phyloP scores from a whole-genome alignment of 2,113 vertebrate species.

The Orcinus orca region DNA sequence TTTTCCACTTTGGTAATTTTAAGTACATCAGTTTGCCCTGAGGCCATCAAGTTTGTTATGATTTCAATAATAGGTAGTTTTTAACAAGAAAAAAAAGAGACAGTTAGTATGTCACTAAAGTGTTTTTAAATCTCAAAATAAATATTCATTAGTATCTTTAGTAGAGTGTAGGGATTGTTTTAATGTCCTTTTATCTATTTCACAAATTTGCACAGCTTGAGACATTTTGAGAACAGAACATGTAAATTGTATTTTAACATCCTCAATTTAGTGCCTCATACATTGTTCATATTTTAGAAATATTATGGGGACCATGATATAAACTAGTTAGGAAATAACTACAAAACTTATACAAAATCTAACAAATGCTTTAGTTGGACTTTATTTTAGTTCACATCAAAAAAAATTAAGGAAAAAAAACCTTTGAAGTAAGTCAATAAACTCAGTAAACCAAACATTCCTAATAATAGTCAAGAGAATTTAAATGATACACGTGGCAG shows the following conservation, averaged over 20 bases:
- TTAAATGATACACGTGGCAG: conserved; percentile 1
- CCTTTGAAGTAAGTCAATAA: background rate
- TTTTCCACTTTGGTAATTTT: background rate
- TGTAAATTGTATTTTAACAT: conserved; percentile 6
- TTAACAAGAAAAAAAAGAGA: conserved; percentile 21
- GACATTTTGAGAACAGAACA: background rate
- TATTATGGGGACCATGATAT: background rate
- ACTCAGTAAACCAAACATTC: conserved; percentile 37
- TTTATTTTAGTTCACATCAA: background rate
- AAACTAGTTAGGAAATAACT: background rate
- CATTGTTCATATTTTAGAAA: conserved; percentile 26
- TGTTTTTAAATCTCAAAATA: conserved; percentile 30
- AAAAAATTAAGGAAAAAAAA: background rate
- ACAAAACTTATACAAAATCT: conserved; percentile 17
- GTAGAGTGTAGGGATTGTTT: conserved; percentile 6
- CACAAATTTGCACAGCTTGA: background rate
- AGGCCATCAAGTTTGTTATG: background rate
- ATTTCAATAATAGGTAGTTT: conserved; percentile 12
- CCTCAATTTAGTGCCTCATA: background rate
- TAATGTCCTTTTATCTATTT: conserved; percentile 19
- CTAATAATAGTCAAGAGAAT: conserved; percentile 6
- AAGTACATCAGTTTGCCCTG: background rate
- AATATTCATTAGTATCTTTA: conserved; percentile 3
- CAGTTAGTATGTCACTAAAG: background rate
- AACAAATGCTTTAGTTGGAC: background rate